phyloP scores from a whole-genome alignment of 2,888 invertebrate genomes.

The Prenolepis imparis region DNA sequence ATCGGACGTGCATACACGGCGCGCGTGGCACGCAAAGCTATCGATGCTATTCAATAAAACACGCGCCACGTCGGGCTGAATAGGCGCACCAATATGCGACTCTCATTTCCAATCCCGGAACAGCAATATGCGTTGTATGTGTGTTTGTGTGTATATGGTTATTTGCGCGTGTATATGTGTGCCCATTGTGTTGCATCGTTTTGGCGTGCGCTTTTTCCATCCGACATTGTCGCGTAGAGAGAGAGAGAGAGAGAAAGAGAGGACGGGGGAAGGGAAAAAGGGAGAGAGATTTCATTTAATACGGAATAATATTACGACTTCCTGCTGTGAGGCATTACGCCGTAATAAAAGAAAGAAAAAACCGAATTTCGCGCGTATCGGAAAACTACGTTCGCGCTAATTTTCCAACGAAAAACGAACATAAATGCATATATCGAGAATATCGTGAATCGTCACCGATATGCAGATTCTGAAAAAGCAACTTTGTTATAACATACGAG shows the following conservation, averaged over 20 bases:
- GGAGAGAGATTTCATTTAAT: constrained; percentile 65
- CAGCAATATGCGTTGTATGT: constrained; percentile 27
- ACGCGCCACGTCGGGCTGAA: constrained; percentile 62
- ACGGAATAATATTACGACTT: constrained; percentile 63
- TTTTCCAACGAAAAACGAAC: constrained; percentile 2
- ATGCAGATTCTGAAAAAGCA: constrained; percentile 42
- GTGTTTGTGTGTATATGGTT: not conserved
- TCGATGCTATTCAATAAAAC: constrained; percentile 73
- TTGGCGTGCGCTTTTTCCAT: constrained; percentile 48
- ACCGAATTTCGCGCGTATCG: not conserved
- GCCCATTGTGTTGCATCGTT: constrained; percentile 57
- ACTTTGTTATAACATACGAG: constrained; percentile 39
- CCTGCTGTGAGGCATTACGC: constrained; percentile 15
- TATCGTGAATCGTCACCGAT: constrained; percentile 29
- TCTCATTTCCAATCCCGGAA: constrained; percentile 72
- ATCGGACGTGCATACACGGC: constrained; percentile 54
- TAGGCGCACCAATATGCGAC: constrained; percentile 69
- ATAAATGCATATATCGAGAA: not conserved
- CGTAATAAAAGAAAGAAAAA: not conserved
- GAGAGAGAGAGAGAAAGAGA: not conserved
- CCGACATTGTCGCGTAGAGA: constrained; percentile 23
- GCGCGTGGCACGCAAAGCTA: constrained; percentile 60
- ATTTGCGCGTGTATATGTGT: constrained; percentile 2
- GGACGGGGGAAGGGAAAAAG: not conserved
- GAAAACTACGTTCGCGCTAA: constrained; percentile 18